Conservation (phyloP, 2,888 invertebrate species). For the Dynastes hyllus region DNA sequence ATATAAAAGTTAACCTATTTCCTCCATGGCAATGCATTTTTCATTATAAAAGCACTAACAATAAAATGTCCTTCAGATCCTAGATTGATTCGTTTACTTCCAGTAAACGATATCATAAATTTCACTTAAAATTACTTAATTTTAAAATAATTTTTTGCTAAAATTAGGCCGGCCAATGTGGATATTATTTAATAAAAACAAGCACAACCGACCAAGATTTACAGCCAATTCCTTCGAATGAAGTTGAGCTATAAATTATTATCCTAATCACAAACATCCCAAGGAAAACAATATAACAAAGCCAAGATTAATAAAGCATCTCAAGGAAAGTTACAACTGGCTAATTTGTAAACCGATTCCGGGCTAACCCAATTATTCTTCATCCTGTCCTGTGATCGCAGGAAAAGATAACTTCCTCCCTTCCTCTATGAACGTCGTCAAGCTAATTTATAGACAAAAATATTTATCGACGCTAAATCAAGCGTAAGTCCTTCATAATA, state of each 20-base stretch:
- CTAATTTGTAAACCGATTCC: constrained; percentile 8
- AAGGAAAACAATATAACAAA: background rate
- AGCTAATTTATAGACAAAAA: constrained; percentile 2
- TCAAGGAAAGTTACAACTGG: background rate
- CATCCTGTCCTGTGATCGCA: background rate
- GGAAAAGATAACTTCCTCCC: background rate
- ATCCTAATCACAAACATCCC: constrained; percentile 5
- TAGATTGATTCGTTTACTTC: too few relatives aligned
- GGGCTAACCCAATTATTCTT: background rate
- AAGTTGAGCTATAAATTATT: background rate
- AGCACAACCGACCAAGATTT: too few relatives aligned
- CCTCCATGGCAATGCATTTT: too few relatives aligned
- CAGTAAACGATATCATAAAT: too few relatives aligned
- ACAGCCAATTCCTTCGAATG: background rate
- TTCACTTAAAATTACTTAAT: too few relatives aligned
- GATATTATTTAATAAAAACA: too few relatives aligned
- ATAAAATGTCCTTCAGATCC: too few relatives aligned
- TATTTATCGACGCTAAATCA: constrained; percentile 2
- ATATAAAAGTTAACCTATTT: too few relatives aligned
- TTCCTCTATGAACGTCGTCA: background rate
- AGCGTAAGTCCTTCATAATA: background rate
- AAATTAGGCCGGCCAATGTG: too few relatives aligned
- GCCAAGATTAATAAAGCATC: background rate
- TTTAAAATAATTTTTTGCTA: too few relatives aligned
- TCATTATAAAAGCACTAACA: too few relatives aligned